These are phyloP conservation scores for Cinclus cinclus DNA, from an alignment of 2,113 vertebrate species.

Conservation along the genomic window DNA sequence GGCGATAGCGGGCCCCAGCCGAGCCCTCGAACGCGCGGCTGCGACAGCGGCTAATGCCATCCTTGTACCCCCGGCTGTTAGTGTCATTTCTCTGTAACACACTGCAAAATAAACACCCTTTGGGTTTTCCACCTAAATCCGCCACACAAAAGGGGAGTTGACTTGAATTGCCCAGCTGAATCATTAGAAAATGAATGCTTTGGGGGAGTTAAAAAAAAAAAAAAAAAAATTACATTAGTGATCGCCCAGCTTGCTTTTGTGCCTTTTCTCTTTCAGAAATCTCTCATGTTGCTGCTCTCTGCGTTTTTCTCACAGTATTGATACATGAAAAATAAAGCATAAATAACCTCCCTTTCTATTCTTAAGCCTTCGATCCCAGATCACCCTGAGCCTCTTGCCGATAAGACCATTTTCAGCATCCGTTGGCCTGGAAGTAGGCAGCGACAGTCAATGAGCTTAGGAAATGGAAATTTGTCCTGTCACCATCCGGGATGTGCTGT, in stretches of 20 bases:
- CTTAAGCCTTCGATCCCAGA: constrained; percentile 44
- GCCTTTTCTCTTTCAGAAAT: constrained; percentile 45
- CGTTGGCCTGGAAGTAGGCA: not conserved
- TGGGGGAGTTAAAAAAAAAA: not conserved
- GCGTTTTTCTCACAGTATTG: constrained; percentile 50
- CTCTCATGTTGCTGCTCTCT: constrained; percentile 39
- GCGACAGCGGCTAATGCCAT: constrained; percentile 58
- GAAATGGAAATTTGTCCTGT: constrained; percentile 32
- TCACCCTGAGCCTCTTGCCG: not conserved
- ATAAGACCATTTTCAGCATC: not conserved
- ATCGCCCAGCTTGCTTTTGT: constrained; percentile 36
- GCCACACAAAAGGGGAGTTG: constrained; percentile 19
- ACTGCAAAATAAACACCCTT: constrained; percentile 52
- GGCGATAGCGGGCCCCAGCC: constrained; percentile 35
- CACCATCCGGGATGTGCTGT: not conserved
- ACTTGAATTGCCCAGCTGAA: constrained; percentile 53
- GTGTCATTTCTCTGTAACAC: constrained; percentile 15
- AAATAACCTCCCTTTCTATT: constrained; percentile 57
- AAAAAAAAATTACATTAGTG: not conserved
- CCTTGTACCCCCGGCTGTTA: constrained; percentile 53
- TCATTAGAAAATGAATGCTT: constrained; percentile 51
- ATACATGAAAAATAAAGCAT: constrained; percentile 49
- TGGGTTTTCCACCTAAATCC: constrained; percentile 53
- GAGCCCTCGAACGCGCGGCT: constrained; percentile 58
- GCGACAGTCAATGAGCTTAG: not conserved